phyloP scores from a whole-genome alignment of 1,140 invertebrate species.

The Panulirus ornatus region DNA sequence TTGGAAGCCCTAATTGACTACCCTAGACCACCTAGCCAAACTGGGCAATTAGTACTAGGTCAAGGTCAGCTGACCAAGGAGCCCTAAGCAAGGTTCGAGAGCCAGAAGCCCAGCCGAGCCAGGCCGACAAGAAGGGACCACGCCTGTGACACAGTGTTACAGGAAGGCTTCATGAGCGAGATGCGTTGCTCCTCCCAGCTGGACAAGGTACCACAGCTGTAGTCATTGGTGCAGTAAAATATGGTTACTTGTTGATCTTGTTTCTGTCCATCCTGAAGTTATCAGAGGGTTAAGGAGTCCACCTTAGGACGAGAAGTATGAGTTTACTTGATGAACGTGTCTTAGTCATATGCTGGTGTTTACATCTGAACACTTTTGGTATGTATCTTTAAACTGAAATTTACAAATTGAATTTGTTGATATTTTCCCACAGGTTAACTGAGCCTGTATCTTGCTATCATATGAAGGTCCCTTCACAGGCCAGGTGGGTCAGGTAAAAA shows the following conservation, averaged over 20 bases:
- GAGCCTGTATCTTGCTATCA: too few species aligned
- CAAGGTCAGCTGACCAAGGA: background rate
- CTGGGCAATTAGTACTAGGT: background rate
- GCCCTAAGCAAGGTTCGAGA: background rate
- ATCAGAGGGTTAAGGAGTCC: too few species aligned
- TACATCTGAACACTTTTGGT: too few species aligned
- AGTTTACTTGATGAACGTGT: too few species aligned
- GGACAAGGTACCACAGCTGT: background rate
- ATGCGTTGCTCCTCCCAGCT: background rate
- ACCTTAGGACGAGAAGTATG: too few species aligned
- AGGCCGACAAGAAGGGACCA: background rate
- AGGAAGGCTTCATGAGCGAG: too few species aligned
- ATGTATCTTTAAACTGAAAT: too few species aligned
- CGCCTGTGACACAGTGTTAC: background rate
- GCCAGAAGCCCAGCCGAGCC: background rate
- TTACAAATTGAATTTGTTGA: too few species aligned
- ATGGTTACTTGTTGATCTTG: background rate
- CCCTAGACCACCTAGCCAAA: background rate
- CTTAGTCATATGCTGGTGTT: too few species aligned
- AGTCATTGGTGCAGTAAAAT: constrained; percentile 8
- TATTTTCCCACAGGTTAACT: too few species aligned
- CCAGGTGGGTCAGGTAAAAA: too few species aligned
- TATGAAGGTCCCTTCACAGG: too few species aligned
- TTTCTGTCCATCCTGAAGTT: background rate
- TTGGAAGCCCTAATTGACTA: background rate